Base-by-base conservation (phyloP, 2,888 invertebrate genomes). In the Rhyacophila evoluta region DNA sequence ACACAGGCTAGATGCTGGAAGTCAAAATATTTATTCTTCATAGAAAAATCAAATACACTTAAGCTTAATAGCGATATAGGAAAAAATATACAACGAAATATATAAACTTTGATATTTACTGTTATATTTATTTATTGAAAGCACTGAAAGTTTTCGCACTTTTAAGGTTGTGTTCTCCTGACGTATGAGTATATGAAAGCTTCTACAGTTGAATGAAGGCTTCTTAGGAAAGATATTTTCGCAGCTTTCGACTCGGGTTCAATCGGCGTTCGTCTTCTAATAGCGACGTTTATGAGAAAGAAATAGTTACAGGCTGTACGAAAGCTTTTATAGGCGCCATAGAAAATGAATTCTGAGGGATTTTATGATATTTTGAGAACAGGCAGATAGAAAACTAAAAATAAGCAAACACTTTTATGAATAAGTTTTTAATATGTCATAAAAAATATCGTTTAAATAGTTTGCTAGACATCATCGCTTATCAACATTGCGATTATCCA, bases 321-420 rank as follows among this genome's bases (percentile, higher is more conserved):
- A 55, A 55, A 19, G 55, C 12, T 55, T 55, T 55, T 55, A 25
- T 19, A 19, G 55, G 19, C 15, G 55, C 55, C 8, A 55, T 55
- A 55, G 55, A 55, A 55, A 55, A 55, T 55, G 55, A 55, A 55
- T 55, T 55, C 55, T 15, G 5, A 55, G 55, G 19, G 55, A 55
- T 55, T 55, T 55, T 55, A 55, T 19, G 25, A 39, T 15, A 5
- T 39, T 39, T 39, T 39, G 39, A 4, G 39, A 15, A 39, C 1
- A 12, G 39, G 15, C 12, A 38, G 12, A 39, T 39, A n/a, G 12
- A 39, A 39, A 39, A 12, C 15, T n/a, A 12, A 39, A 39, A 12
- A 6, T 39, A 39, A 39, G 15, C 12, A 39, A 39, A 39, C 6
- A 39, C 15, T 6, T 15, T 12, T 15, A 6, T 15, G 4, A 12